Evolutionary conservation across 2,888 invertebrate genomes (phyloP), one percentile per base, ranked within the genome.

Genomic region (Stenichneumon culpator): DNA sequence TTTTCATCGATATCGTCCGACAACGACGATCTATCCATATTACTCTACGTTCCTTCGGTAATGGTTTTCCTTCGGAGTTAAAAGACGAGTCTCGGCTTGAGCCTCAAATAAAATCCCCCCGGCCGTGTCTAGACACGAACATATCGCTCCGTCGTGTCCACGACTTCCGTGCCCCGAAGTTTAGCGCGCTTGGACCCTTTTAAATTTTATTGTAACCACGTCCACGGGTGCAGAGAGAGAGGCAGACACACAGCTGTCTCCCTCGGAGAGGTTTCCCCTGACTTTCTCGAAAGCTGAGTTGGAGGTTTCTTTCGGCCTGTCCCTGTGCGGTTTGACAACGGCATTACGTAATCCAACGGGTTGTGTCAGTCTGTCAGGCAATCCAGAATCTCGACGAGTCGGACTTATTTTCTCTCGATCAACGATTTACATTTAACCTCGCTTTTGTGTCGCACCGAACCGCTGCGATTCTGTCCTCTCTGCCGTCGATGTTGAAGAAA

Each of bases 271-370:
- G n/a, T 47, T 73, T 44, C 16, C 16, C 28, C 19, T 14, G 28
- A 74, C 63, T 74, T 63, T 63, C 63, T 63, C 47, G 47, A 47
- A 19, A 32, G 50, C 65, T 7, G 63, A 32, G n/a, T 0, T 3
- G 47, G 50, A 50, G 2, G 22, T 52, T 19, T 52, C 63, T 28
- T 63, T 65, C 50, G 65, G 50, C 5, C 36, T 52, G 63, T 65
- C 44, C 67, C 47, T 88, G 88, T 89, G 90, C 91, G 90, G 89
- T 92, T 92, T 92, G 90, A 92, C 92, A 92, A 90, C 89, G 89
- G 85, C 82, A 88, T 92, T 92, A 91, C 92, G 92, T 92, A 92
- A 92, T 88, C 74, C 84, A 80, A 87, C 84, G 79, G 86, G 83
- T 87, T 77, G 86, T 82, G 82, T 85, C 85, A 79, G 85, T 69